A percentile compares a stretch with the other conserved stretches of the same genome.
Conservation (phyloP, 2,888 invertebrate genomes). For the Cerastis leucographa region DNA sequence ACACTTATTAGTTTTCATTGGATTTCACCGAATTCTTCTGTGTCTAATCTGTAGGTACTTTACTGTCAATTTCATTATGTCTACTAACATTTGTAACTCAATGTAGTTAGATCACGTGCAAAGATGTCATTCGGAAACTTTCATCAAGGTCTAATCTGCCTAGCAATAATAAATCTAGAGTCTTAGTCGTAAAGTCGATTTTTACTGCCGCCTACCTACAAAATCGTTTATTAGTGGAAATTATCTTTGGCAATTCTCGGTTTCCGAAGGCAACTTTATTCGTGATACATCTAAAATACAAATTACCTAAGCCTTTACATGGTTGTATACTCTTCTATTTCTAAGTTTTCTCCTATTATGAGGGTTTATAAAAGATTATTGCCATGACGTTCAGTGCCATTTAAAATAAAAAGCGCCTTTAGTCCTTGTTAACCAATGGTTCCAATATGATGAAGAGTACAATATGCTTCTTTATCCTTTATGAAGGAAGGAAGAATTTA, state of each 20-base stretch:
- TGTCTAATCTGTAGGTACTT: constrained; percentile 27
- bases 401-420: constrained; percentile 20
- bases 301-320: neutral
- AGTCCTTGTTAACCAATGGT: constrained; percentile 6
- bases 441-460: constrained; percentile 34
- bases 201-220: neutral
- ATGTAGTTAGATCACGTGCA: constrained; percentile 10
- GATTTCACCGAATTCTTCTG: neutral
- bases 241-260: neutral
- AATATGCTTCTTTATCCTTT: constrained; percentile 15
- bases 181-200: neutral
- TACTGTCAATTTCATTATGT: neutral
- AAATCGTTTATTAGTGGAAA: neutral
- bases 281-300: neutral
- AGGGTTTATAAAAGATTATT: neutral
- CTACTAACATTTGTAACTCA: constrained; percentile 11
- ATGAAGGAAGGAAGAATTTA: neutral
- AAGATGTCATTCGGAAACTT: neutral
- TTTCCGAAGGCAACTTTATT: constrained; percentile 12
- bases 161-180: constrained; percentile 26
- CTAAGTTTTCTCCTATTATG: neutral
- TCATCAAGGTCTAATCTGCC: neutral
- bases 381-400: constrained; percentile 12
- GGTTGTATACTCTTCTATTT: constrained; percentile 24
- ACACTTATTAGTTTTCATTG: neutral